Evolutionary conservation across 1,140 invertebrate species (phyloP), one percentile per base, ranked within the genome.

Genomic region (Geopemphigus sp.): DNA sequence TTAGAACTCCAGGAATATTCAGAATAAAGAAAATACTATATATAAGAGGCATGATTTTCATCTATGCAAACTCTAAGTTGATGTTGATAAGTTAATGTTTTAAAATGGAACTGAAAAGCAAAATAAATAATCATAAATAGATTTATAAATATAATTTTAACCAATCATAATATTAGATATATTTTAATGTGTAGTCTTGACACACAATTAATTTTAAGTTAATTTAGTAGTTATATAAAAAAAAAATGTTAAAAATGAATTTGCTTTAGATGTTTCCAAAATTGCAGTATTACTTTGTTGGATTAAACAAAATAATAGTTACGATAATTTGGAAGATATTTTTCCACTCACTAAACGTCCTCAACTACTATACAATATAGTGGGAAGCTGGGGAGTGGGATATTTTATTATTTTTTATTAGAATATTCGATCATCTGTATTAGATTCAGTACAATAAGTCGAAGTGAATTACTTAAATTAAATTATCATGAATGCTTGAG

Each of bases 281-380:
- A 15, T 26, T 72, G 47, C 47, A 72, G 17, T 72, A 72, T 47
- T 72, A 72, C n/a, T 32, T 72, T n/a, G 15, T 26, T n/a, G 53
- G 4, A 32, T 0, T 12, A 14, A 15, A 72, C 50, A 72, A 72
- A 72, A 54, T n/a, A 54, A 4, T 72, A 72, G 68, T 72, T 72
- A 72, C 47, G 17, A 50, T 68, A 50, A 19, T 54, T 72, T n/a
- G 50, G 50, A 72, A 72, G 12, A 54, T 54, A 32, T n/a, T 72
- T 54, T 72, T 54, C 47, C 68, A 72, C 47, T 72, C 68, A 72
- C 68, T 72, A 54, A 72, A 72, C 68, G 68, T 72, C 50, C 47
- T 29, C 17, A n/a, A 54, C 68, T 72, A 72, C 10, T 53, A 70
- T 53, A 14, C 0, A 53, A 53, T 15, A 53, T 19, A 70, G 47